Conservation (phyloP, 2,113 vertebrate species). For the Paralichthys olivaceus region DNA sequence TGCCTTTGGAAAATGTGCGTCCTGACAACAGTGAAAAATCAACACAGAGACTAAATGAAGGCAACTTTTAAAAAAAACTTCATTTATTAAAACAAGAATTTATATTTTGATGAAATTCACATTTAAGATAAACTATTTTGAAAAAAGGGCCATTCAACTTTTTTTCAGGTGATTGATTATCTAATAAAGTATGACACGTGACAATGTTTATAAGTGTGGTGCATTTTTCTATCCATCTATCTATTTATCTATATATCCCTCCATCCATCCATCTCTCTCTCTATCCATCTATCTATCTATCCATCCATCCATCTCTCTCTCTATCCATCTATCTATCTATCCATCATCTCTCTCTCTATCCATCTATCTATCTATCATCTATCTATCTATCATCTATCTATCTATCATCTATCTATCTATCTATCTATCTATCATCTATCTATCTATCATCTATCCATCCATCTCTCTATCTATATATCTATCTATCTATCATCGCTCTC, state of each 20-base stretch:
- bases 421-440: no score
- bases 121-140: conserved; percentile 75
- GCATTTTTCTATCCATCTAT: conserved; percentile 1
- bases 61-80: conserved; percentile 45
- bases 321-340: no score
- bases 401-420: no score
- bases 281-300: not conserved
- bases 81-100: conserved; percentile 68
- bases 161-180: conserved; percentile 68
- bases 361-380: no score
- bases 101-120: conserved; percentile 75
- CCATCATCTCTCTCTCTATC: no score
- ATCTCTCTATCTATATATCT: no score
- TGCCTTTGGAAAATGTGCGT: conserved; percentile 40
- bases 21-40: conserved; percentile 31
- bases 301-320: not conserved
- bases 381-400: no score
- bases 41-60: conserved; percentile 21
- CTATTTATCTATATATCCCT: not conserved
- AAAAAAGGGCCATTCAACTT: conserved; percentile 58
- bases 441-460: no score
- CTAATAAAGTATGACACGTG: conserved; percentile 59
- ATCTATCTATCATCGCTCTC: no score
- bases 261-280: no score
- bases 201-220: conserved; percentile 5